phyloP scores from a whole-genome alignment of 2,888 invertebrate species.

The Hemaris fuciformis region DNA sequence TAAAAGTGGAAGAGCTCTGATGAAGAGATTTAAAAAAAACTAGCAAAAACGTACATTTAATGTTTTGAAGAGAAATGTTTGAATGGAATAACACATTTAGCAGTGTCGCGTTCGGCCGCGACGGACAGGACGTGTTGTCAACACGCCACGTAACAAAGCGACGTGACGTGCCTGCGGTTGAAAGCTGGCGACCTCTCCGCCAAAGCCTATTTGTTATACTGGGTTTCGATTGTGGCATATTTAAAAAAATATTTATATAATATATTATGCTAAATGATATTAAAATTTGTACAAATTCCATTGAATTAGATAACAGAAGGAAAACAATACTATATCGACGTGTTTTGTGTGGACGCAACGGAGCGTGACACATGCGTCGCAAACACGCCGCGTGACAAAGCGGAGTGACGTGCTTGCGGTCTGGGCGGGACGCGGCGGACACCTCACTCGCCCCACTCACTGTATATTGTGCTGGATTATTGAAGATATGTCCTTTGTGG shows the following conservation, averaged over 20 bases:
- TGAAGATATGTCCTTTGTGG: neutral
- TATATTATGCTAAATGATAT: no score
- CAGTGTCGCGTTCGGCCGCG: neutral
- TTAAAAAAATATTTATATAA: neutral
- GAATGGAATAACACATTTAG: neutral
- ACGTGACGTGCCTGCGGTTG: conserved; percentile 6
- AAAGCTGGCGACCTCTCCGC: neutral
- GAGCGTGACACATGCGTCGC: neutral
- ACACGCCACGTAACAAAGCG: conserved; percentile 1
- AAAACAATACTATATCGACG: neutral
- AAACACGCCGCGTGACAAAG: neutral
- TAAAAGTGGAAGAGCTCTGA: no score
- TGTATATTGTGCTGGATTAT: neutral
- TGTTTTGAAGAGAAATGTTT: neutral
- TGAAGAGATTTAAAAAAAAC: no score
- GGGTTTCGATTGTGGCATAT: neutral
- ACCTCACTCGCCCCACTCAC: neutral
- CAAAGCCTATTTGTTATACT: neutral
- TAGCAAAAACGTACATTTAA: no score
- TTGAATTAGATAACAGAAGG: neutral
- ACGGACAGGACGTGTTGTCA: neutral
- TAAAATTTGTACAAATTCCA: neutral
- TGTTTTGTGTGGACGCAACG: neutral
- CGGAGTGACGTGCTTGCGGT: neutral
- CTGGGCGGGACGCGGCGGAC: neutral